phyloP scores from a whole-genome alignment of 2,888 invertebrate species.

The Cremastinae sp. region DNA sequence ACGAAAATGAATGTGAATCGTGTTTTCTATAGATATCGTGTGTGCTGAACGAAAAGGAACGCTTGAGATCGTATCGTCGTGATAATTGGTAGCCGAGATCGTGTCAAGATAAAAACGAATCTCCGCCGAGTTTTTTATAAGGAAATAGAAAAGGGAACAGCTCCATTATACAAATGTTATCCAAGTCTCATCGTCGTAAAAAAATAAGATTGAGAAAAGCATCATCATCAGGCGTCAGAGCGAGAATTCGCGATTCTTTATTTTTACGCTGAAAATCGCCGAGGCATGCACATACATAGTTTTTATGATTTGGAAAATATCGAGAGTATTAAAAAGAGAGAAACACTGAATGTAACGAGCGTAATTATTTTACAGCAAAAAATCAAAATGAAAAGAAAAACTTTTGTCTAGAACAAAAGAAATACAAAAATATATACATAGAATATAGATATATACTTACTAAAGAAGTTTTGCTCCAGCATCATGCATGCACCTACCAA shows the following conservation, averaged over 20 bases:
- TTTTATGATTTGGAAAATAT: too few species aligned
- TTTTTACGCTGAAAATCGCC: conserved; percentile 18
- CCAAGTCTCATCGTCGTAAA: conserved; percentile 12
- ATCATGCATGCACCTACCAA: too few species aligned
- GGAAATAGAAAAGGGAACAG: conserved; percentile 65
- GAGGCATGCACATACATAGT: too few species aligned
- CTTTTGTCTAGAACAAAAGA: too few species aligned
- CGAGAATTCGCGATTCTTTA: neutral
- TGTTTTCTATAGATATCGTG: conserved; percentile 34
- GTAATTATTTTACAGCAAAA: too few species aligned
- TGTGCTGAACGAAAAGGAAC: conserved; percentile 46
- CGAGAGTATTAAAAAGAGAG: too few species aligned
- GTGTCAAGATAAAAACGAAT: conserved; percentile 69
- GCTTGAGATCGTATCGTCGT: conserved; percentile 64
- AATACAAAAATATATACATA: too few species aligned
- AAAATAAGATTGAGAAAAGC: neutral
- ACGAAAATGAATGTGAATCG: conserved; percentile 39
- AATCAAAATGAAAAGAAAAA: too few species aligned
- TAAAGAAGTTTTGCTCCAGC: too few species aligned
- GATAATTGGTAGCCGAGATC: conserved; percentile 71
- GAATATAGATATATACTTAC: too few species aligned
- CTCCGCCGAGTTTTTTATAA: conserved; percentile 49
- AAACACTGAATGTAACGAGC: too few species aligned
- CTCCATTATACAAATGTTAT: conserved; percentile 66
- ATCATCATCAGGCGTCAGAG: too few species aligned